Conservation (phyloP, 1,140 invertebrate genomes). For the Heterodera carotae region DNA sequence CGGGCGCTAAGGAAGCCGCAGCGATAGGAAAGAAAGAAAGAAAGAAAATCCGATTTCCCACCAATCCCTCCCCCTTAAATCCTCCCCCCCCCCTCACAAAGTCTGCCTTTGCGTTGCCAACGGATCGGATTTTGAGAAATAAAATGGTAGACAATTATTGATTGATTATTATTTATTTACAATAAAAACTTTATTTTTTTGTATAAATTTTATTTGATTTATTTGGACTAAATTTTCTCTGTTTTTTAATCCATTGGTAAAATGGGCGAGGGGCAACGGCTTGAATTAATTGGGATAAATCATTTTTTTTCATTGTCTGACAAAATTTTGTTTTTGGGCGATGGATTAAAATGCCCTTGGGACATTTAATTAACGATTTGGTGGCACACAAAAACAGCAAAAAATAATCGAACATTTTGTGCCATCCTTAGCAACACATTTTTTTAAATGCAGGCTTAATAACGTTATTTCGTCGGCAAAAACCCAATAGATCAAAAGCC, state of each 20-base stretch:
- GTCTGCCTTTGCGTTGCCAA: no score
- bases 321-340: not conserved
- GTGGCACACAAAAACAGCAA: not conserved
- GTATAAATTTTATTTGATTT: no score
- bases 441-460: no score
- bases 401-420: not conserved
- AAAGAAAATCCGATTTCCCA: not conserved
- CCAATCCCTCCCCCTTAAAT: no score
- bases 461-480: no score
- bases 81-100: no score
- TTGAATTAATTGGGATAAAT: not conserved
- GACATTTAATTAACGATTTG: not conserved
- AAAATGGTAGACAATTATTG: not conserved
- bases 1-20: not conserved
- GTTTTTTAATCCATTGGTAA: no score
- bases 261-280: not conserved
- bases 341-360: not conserved
- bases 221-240: no score
- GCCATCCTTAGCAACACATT: not conserved
- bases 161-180: not conserved
- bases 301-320: not conserved
- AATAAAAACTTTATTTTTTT: not conserved
- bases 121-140: not conserved
- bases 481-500: no score
- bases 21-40: not conserved